A percentile compares a stretch with the other conserved stretches of the same genome.
These are phyloP conservation scores for Porites rus DNA, from an alignment of 92 coral and sea anemone genomes.

Conservation along the genomic window DNA sequence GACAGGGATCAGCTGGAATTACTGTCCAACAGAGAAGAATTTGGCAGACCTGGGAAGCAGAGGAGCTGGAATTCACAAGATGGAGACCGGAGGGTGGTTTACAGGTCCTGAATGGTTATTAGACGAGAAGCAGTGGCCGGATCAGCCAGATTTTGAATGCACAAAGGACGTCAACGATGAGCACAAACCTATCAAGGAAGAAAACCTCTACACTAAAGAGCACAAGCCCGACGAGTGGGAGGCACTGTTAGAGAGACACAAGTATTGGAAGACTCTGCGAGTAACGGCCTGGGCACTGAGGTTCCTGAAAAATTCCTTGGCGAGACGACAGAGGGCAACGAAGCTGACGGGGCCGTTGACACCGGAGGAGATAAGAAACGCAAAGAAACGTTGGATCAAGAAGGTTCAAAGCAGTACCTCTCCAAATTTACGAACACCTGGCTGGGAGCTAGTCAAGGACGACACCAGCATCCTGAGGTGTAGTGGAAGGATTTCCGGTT, in stretches of 20 bases:
- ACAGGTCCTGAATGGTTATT: slow-evolving; percentile 62
- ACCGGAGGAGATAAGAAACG: slow-evolving; percentile 53
- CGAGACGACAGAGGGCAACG: slow-evolving; percentile 11
- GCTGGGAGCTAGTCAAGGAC: slow-evolving; percentile 35
- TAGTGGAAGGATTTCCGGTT: slow-evolving; percentile 44
- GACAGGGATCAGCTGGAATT: slow-evolving; percentile 55
- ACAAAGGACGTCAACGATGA: slow-evolving; percentile 35
- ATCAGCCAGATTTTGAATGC: slow-evolving; percentile 39
- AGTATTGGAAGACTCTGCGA: slow-evolving; percentile 56
- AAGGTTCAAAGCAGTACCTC: slow-evolving; percentile 35
- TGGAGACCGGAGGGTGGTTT: slow-evolving; percentile 67
- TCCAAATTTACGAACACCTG: slow-evolving; percentile 38
- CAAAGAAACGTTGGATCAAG: slow-evolving; percentile 48
- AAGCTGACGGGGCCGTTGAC: slow-evolving; percentile 52
- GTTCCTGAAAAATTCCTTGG: slow-evolving; percentile 50
- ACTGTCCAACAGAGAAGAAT: slow-evolving; percentile 26
- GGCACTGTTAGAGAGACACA: slow-evolving; percentile 46
- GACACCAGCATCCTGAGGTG: slow-evolving; percentile 50
- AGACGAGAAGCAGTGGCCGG: slow-evolving; percentile 48
- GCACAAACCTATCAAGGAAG: slow-evolving; percentile 41
- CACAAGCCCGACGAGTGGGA: slow-evolving; percentile 71
- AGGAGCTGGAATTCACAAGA: slow-evolving; percentile 65
- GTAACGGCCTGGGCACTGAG: slow-evolving; percentile 62
- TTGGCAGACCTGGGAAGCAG: slow-evolving; percentile 77
- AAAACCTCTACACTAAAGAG: slow-evolving; percentile 12